Percentiles rank a stretch among this genome's conserved stretches.
These are phyloP conservation scores for Brotula barbata DNA, from an alignment of 2,797 vertebrate genomes.

Conservation along the genomic window DNA sequence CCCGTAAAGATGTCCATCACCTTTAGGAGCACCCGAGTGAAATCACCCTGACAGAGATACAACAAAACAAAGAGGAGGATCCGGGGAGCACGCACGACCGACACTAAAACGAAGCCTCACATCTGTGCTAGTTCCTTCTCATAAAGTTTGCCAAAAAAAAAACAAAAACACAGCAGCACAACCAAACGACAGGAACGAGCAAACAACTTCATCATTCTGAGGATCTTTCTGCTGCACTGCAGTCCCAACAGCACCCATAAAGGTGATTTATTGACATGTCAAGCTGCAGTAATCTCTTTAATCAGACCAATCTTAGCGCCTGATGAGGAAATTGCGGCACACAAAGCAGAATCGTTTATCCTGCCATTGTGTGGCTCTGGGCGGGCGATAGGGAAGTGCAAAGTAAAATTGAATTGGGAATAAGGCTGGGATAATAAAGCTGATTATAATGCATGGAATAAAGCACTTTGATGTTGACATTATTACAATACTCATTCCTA, in stretches of 20 bases:
- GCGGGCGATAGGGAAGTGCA: constrained; percentile 27
- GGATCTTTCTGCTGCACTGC: constrained; percentile 29
- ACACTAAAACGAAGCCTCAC: too few relatives aligned
- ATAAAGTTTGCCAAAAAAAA: too few relatives aligned
- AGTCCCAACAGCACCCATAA: constrained; percentile 40
- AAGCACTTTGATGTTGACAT: constrained; percentile 59
- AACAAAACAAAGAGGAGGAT: too few relatives aligned
- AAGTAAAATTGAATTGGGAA: constrained; percentile 55
- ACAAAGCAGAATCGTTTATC: constrained; percentile 58
- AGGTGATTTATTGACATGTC: constrained; percentile 60
- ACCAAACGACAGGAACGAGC: constrained; percentile 29
- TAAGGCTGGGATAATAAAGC: constrained; percentile 43
- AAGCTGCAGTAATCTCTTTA: constrained; percentile 66
- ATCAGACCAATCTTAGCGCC: constrained; percentile 58
- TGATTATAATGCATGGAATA: constrained; percentile 53
- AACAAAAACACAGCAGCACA: too few relatives aligned
- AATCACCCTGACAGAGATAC: too few relatives aligned
- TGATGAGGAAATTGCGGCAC: constrained; percentile 47
- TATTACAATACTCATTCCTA: constrained; percentile 55
- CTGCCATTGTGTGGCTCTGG: constrained; percentile 31
- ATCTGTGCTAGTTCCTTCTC: too few relatives aligned
- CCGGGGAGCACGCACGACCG: too few relatives aligned
- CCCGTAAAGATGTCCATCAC: too few relatives aligned
- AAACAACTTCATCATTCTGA: constrained; percentile 32
- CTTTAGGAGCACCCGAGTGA: too few relatives aligned